Evolutionary conservation across 2,888 invertebrate genomes (phyloP).

Genomic region (Epistrophe eligans): DNA sequence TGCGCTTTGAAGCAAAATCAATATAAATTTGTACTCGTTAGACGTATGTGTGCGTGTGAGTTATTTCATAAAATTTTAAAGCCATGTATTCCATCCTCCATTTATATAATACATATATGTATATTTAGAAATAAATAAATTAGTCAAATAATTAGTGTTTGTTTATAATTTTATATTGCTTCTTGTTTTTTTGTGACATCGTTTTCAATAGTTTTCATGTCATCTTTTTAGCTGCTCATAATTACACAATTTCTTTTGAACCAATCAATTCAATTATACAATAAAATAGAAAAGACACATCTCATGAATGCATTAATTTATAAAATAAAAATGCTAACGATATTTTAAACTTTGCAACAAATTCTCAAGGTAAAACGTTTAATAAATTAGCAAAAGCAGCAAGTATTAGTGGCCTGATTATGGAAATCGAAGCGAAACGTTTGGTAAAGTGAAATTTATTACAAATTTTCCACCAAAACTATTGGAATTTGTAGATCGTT

Average conservation of each 20-base stretch:
- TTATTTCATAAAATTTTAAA: slow-evolving; percentile 52
- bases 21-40: slow-evolving; percentile 66
- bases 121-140: slow-evolving; percentile 70
- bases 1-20: slow-evolving; percentile 60
- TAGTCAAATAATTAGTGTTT: slow-evolving; percentile 42
- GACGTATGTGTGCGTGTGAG: slow-evolving; percentile 62
- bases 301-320: neutral
- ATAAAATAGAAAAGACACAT: neutral
- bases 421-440: too few relatives aligned
- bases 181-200: neutral
- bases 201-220: neutral
- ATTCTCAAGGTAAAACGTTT: neutral
- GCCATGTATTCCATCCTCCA: slow-evolving; percentile 74
- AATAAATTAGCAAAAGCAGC: too few relatives aligned
- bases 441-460: too few relatives aligned
- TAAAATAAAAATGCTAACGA: neutral
- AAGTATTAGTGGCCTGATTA: too few relatives aligned
- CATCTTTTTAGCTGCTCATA: neutral
- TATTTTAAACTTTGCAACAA: neutral
- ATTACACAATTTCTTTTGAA: neutral
- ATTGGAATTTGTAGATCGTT: too few relatives aligned
- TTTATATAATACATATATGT: slow-evolving; percentile 55
- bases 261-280: neutral
- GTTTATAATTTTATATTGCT: neutral
- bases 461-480: too few relatives aligned